phyloP scores from a whole-genome alignment of 1,140 invertebrate genomes.

The Ceratina australensis region DNA sequence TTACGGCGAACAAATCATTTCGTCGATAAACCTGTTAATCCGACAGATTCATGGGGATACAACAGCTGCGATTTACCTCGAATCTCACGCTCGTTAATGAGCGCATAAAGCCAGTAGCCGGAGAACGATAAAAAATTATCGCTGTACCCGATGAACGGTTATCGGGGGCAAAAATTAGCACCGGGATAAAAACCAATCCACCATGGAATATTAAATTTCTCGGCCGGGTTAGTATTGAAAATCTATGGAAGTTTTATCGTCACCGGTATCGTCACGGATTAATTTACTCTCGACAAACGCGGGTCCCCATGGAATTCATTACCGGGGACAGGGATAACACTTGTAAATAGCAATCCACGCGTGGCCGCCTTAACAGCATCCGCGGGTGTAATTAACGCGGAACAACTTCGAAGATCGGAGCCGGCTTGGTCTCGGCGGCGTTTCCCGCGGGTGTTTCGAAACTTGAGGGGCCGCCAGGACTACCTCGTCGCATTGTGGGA shows the following conservation, averaged over 20 bases:
- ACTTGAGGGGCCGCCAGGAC: background rate
- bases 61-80: background rate
- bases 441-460: slow-evolving; percentile 21
- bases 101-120: background rate
- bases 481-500: background rate
- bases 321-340: background rate
- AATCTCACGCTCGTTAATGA: slow-evolving; percentile 2
- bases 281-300: background rate
- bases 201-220: no score
- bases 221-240: no score
- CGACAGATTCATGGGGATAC: slow-evolving; percentile 3
- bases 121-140: background rate
- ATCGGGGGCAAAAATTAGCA: background rate
- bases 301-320: background rate
- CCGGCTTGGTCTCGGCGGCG: background rate
- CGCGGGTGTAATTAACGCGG: slow-evolving; percentile 24
- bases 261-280: no score
- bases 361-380: slow-evolving; percentile 10
- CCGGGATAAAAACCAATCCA: no score
- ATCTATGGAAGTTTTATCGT: no score
- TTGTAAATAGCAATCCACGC: background rate
- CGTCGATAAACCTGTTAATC: slow-evolving; percentile 1
- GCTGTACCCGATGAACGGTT: background rate
- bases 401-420: slow-evolving; percentile 5
- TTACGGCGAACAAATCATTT: slow-evolving; percentile 5